These are phyloP conservation scores for Ormyrus pomaceus DNA, from an alignment of 2,888 invertebrate species.

Conservation along the genomic window DNA sequence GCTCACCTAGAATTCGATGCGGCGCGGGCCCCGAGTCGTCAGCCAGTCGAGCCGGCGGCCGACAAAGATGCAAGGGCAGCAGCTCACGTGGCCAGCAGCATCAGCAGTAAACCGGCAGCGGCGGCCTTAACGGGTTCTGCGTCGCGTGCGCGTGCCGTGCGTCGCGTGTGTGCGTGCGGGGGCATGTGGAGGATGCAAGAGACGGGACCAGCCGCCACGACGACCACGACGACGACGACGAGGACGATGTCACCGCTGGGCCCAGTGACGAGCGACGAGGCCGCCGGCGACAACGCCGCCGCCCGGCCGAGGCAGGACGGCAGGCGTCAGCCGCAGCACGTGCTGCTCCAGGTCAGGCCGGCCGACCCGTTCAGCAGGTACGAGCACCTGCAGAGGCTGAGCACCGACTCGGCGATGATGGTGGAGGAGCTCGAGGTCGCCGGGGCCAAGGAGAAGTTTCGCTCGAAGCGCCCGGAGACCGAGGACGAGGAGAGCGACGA, in stretches of 20 bases:
- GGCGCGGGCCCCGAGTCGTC: not conserved
- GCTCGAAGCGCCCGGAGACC: conserved; percentile 29
- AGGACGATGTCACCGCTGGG: conserved; percentile 66
- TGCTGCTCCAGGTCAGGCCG: conserved; percentile 69
- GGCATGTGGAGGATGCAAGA: conserved; percentile 47
- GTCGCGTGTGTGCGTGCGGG: not conserved
- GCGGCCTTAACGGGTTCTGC: conserved; percentile 11
- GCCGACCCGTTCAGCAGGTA: conserved; percentile 68
- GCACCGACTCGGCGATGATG: conserved; percentile 23
- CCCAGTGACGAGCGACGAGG: conserved; percentile 66
- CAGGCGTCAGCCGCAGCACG: conserved; percentile 62
- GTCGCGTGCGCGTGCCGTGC: no score
- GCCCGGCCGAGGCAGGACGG: conserved; percentile 64
- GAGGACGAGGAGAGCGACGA: conserved; percentile 60
- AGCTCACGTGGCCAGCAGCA: conserved; percentile 23
- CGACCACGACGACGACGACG: conserved; percentile 46
- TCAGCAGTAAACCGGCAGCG: not conserved
- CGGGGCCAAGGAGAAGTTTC: conserved; percentile 37
- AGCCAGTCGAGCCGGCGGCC: not conserved
- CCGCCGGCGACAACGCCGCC: conserved; percentile 57
- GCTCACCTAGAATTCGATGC: not conserved
- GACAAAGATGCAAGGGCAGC: not conserved
- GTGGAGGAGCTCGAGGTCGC: conserved; percentile 35
- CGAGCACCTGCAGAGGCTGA: conserved; percentile 61
- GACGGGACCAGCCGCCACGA: not conserved